phyloP scores from a whole-genome alignment of 2,888 invertebrate genomes.

The Seladonia tumulorum region DNA sequence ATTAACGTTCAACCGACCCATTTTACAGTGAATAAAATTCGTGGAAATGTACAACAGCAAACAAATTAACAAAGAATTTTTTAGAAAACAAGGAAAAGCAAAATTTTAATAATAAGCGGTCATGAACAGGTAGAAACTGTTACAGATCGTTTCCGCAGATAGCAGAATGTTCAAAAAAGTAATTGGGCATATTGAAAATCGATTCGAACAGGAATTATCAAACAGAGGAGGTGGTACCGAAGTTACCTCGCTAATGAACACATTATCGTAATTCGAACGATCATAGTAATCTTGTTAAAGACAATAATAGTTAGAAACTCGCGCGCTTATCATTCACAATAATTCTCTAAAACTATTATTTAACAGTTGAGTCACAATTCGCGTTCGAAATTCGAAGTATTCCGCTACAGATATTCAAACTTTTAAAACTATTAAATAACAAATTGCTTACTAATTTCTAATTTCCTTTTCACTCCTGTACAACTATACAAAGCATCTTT shows the following conservation, averaged over 20 bases:
- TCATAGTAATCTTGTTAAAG: conserved; percentile 17
- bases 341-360: not conserved
- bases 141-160: not conserved
- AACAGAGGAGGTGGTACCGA: not conserved
- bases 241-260: not conserved
- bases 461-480: not conserved
- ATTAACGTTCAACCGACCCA: not conserved
- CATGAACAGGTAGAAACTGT: not conserved
- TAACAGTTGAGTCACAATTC: not conserved
- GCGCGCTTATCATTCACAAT: not conserved
- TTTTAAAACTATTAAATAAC: not conserved
- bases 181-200: not conserved
- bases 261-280: conserved; percentile 23
- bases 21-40: not conserved
- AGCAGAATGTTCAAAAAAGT: not conserved
- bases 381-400: not conserved
- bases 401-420: no score
- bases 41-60: not conserved
- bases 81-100: not conserved
- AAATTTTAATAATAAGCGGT: not conserved
- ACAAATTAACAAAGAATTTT: not conserved
- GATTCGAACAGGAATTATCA: not conserved
- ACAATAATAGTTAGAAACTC: not conserved
- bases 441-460: not conserved
- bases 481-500: not conserved